These are phyloP conservation scores for Geodia barretti DNA, from an alignment of 37 sponge, comb jelly and placozoan species.

Conservation along the genomic window DNA sequence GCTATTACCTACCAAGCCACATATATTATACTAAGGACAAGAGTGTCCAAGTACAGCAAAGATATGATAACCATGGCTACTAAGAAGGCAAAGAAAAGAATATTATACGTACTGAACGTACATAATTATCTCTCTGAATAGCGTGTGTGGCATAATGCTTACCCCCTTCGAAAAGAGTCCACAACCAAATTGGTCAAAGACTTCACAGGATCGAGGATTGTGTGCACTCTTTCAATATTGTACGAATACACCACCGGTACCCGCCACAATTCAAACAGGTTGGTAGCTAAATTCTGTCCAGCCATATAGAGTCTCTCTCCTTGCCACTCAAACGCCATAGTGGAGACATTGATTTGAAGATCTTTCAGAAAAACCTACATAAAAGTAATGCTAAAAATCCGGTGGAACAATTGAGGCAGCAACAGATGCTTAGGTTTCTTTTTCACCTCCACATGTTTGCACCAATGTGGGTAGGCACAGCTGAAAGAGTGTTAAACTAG, in stretches of 20 bases:
- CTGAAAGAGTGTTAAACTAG: no score
- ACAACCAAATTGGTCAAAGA: constrained; percentile 1
- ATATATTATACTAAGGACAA: neutral
- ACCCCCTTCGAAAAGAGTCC: constrained; percentile 41
- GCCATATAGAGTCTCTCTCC: constrained; percentile 21
- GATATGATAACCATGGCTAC: no score
- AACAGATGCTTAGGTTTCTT: no score
- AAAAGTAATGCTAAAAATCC: neutral
- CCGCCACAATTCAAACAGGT: neutral
- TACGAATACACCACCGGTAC: neutral
- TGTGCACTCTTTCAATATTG: neutral
- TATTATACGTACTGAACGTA: no score
- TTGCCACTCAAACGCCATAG: constrained; percentile 51
- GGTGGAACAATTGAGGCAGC: no score
- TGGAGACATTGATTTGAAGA: neutral
- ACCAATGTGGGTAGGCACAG: no score
- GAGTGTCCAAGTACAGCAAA: no score
- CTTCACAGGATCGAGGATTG: neutral
- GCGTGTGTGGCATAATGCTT: no score
- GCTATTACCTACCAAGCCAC: neutral
- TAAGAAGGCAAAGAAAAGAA: no score
- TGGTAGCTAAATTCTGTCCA: neutral
- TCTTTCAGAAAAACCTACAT: neutral
- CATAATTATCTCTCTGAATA: no score
- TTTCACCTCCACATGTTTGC: no score